Evolutionary conservation across 2,113 vertebrate species (phyloP).

Genomic region (Barbus barbus): DNA sequence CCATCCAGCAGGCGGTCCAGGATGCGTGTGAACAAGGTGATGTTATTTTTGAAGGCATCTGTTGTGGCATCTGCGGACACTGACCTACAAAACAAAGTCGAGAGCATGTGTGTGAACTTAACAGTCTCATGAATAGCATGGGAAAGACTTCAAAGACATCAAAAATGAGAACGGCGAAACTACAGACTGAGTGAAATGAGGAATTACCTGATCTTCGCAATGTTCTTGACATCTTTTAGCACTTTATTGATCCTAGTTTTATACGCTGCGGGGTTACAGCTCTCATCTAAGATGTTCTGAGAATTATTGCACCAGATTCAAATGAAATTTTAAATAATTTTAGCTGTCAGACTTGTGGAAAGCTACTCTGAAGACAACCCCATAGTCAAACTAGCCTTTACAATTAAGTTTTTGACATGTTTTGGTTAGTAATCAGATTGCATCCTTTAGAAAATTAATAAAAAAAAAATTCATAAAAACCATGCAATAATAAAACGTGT

Average conservation of each 20-base stretch:
- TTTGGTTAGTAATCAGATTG: neutral
- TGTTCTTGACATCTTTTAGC: no score
- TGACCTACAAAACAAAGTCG: constrained; percentile 74
- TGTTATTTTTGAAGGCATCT: constrained; percentile 96
- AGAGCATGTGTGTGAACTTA: neutral
- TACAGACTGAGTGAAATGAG: neutral
- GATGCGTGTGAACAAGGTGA: constrained; percentile 97
- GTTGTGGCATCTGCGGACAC: constrained; percentile 85
- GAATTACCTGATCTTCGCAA: neutral
- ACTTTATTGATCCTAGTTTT: neutral
- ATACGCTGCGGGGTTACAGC: neutral
- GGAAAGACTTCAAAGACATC: neutral
- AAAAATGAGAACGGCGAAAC: neutral
- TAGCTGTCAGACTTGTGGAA: neutral
- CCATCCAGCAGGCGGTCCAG: constrained; percentile 98
- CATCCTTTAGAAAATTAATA: neutral
- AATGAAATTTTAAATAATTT: neutral
- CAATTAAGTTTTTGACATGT: no score
- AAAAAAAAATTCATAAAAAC: no score
- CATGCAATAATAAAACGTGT: no score
- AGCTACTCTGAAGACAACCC: neutral
- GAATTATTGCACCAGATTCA: neutral
- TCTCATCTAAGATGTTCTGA: neutral
- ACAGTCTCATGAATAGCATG: neutral
- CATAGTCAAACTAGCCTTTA: neutral